A percentile compares a stretch with the other conserved stretches of the same genome.
Conservation (phyloP, 2,113 vertebrate species). For the Ardeotis arabs region DNA sequence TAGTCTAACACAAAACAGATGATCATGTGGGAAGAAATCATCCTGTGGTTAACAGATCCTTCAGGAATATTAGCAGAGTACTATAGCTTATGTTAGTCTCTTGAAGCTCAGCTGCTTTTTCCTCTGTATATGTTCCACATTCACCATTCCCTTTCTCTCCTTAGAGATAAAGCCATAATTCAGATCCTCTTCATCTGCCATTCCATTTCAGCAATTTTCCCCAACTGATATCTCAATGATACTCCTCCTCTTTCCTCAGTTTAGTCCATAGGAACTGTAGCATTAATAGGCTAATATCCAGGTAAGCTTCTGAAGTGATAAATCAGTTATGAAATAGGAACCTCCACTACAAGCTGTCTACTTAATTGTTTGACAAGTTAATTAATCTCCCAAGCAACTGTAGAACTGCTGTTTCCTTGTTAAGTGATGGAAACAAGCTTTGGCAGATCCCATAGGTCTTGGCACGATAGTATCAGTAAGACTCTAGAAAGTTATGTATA, state of each 20-base stretch:
- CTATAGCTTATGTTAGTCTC: background rate
- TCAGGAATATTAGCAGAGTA: slow-evolving; percentile 36
- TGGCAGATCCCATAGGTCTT: slow-evolving; percentile 61
- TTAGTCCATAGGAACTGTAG: background rate
- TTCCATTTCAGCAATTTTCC: slow-evolving; percentile 13
- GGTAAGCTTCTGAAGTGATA: slow-evolving; percentile 68
- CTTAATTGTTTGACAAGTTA: slow-evolving; percentile 82
- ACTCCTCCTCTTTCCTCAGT: background rate
- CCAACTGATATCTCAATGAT: background rate
- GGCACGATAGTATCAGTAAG: slow-evolving; percentile 42
- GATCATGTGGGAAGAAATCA: slow-evolving; percentile 29
- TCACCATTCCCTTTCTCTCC: background rate
- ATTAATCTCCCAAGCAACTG: slow-evolving; percentile 77
- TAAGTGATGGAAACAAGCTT: slow-evolving; percentile 56
- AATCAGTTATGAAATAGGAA: slow-evolving; percentile 77
- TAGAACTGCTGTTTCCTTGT: slow-evolving; percentile 59
- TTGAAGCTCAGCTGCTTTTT: slow-evolving; percentile 3
- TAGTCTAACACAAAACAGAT: background rate
- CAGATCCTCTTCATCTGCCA: slow-evolving; percentile 10
- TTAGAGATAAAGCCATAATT: background rate
- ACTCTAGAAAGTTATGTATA: slow-evolving; percentile 44
- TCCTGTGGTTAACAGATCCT: background rate
- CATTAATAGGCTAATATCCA: background rate
- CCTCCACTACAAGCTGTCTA: slow-evolving; percentile 71
- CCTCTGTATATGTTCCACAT: background rate